Percentiles rank a stretch among this genome's conserved stretches.
Evolutionary conservation across 92 coral and sea anemone species (phyloP).

Genomic region (Phenganax marumi): DNA sequence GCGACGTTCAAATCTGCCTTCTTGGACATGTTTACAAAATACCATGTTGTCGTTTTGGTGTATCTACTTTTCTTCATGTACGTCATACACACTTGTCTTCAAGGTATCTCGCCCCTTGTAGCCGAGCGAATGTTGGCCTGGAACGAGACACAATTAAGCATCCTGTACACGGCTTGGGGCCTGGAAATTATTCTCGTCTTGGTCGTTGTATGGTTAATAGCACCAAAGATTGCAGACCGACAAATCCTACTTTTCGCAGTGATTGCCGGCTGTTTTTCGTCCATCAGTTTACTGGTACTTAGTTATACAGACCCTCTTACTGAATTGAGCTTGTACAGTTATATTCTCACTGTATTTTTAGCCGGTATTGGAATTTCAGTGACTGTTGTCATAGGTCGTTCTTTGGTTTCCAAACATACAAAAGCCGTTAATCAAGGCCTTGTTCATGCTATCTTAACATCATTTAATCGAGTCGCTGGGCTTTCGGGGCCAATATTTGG

Average conservation of each 20-base stretch:
- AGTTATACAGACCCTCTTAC: neutral
- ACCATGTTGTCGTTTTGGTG: constrained; percentile 2
- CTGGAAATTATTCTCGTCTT: constrained; percentile 4
- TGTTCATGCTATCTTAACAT: constrained; percentile 7
- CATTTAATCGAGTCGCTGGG: constrained; percentile 3
- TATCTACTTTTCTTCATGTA: constrained; percentile 14
- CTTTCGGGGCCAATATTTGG: constrained; percentile 8
- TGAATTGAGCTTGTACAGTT: neutral
- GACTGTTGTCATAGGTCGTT: neutral
- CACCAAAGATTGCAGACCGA: constrained; percentile 4
- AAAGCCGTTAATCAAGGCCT: constrained; percentile 8
- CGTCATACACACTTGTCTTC: constrained; percentile 9
- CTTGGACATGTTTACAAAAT: constrained; percentile 15
- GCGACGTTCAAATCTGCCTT: neutral
- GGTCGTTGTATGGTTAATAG: constrained; percentile 1
- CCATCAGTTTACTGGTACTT: neutral
- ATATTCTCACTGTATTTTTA: neutral
- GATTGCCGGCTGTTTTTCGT: neutral
- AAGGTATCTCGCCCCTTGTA: constrained; percentile 3
- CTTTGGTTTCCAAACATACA: constrained; percentile 16
- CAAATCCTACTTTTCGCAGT: neutral
- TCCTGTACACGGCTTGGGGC: constrained; percentile 15
- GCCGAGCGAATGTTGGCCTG: neutral
- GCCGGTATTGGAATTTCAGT: constrained; percentile 6
- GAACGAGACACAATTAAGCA: constrained; percentile 2